Percentiles rank a stretch among this genome's conserved stretches.
phyloP scores from a whole-genome alignment of 2,888 invertebrate genomes.

The Chromoteleia sp. region DNA sequence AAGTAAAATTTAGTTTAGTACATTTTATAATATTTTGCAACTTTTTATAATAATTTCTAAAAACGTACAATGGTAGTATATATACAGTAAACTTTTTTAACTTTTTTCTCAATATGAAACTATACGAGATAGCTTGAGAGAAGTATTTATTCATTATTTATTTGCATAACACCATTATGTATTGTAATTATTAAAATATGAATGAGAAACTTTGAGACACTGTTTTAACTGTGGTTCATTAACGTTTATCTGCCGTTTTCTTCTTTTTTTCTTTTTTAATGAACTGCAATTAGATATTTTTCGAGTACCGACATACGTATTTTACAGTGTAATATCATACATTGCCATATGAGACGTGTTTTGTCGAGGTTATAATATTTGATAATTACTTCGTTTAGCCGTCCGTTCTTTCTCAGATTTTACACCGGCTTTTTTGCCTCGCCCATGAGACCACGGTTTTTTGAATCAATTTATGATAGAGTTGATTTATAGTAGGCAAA shows the following conservation, averaged over 20 bases:
- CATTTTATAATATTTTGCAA: too few species aligned
- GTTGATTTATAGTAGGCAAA: constrained; percentile 38
- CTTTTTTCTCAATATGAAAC: too few species aligned
- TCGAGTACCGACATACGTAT: neutral
- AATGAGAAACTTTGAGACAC: constrained; percentile 24
- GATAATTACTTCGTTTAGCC: constrained; percentile 37
- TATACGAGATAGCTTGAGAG: too few species aligned
- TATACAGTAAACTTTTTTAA: too few species aligned
- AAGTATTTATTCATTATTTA: too few species aligned
- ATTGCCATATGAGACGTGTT: constrained; percentile 14
- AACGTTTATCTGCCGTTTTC: constrained; percentile 1
- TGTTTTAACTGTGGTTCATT: neutral
- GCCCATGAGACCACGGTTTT: constrained; percentile 40
- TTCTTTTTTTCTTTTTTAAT: neutral
- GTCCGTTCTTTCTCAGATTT: constrained; percentile 45
- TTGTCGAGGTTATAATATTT: constrained; percentile 40
- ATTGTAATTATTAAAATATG: too few species aligned
- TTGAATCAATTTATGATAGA: constrained; percentile 40
- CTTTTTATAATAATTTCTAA: too few species aligned
- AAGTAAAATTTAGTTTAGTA: too few species aligned
- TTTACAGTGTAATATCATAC: constrained; percentile 24
- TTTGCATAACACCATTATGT: too few species aligned
- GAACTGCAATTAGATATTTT: neutral
- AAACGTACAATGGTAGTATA: too few species aligned
- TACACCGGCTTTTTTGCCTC: constrained; percentile 41